Percentiles rank a stretch among this genome's conserved stretches.
Conservation (phyloP, 2,888 invertebrate genomes). For the Hedya salicella region DNA sequence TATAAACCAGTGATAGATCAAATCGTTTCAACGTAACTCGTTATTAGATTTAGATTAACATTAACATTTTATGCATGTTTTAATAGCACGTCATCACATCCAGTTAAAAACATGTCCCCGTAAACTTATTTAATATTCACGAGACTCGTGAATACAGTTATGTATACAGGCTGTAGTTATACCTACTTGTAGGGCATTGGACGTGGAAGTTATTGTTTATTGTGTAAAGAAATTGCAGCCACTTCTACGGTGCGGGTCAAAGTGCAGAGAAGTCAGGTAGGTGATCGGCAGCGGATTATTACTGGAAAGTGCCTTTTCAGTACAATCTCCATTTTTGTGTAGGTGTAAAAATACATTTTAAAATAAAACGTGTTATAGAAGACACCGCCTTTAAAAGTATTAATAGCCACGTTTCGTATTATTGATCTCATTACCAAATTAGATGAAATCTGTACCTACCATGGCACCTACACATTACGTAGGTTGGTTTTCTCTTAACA, state of each 20-base stretch:
- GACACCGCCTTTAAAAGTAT: no score
- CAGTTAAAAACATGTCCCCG: slow-evolving; percentile 12
- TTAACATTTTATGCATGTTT: slow-evolving; percentile 17
- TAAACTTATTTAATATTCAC: slow-evolving; percentile 31
- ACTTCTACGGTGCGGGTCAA: slow-evolving; percentile 1
- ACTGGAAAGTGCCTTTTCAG: neutral
- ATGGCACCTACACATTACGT: no score
- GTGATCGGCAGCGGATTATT: neutral
- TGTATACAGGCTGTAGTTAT: neutral
- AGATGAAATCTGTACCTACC: neutral
- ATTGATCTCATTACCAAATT: no score
- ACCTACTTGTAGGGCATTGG: neutral
- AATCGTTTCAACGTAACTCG: slow-evolving; percentile 4
- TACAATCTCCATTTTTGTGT: neutral
- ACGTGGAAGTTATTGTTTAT: slow-evolving; percentile 11
- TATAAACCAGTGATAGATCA: neutral
- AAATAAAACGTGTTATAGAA: no score
- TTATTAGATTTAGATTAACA: slow-evolving; percentile 5
- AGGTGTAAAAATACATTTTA: no score
- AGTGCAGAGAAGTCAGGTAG: slow-evolving; percentile 12
- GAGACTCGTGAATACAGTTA: slow-evolving; percentile 26
- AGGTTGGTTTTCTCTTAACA: no score
- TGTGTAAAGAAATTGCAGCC: slow-evolving; percentile 18
- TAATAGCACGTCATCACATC: slow-evolving; percentile 21
- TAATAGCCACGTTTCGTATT: no score